Percentiles rank a stretch among this genome's conserved stretches.
phyloP scores from a whole-genome alignment of 2,113 vertebrate species.

The Ivindomyrus marchei region DNA sequence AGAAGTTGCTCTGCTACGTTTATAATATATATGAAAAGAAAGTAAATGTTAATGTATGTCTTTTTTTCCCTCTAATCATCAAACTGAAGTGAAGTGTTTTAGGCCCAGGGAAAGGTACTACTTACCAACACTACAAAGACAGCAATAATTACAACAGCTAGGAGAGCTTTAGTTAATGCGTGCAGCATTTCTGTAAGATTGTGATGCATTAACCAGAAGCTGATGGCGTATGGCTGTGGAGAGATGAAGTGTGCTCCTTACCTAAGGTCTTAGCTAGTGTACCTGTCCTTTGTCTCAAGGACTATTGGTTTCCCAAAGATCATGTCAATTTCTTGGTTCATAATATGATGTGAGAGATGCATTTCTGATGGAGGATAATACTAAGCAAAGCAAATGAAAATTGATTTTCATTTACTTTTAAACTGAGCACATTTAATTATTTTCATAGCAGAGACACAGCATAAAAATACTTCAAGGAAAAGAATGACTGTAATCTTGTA shows the following conservation, averaged over 20 bases:
- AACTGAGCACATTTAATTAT: conserved; percentile 49
- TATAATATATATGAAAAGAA: not conserved
- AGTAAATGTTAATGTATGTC: not conserved
- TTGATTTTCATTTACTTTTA: conserved; percentile 35
- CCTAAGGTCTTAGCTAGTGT: not conserved
- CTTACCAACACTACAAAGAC: not conserved
- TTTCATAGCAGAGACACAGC: conserved; percentile 27
- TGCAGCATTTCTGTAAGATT: not conserved
- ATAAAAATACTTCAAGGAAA: conserved; percentile 19
- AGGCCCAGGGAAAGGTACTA: not conserved
- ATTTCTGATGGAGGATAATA: conserved; percentile 17
- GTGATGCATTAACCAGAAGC: not conserved
- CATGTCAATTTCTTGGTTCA: conserved; percentile 20
- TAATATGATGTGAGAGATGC: conserved; percentile 17
- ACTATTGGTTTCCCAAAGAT: not conserved
- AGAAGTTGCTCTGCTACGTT: not conserved
- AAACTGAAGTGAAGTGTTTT: not conserved
- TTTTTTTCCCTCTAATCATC: not conserved
- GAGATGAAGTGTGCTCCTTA: not conserved
- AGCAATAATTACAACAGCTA: not conserved
- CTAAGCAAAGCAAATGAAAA: not conserved
- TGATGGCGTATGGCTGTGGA: not conserved
- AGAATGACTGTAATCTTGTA: conserved; percentile 51
- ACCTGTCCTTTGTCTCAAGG: not conserved
- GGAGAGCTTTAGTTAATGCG: not conserved